These are phyloP conservation scores for Drosophila lutescens DNA, from an alignment of 2,888 invertebrate species.

Conservation along the genomic window DNA sequence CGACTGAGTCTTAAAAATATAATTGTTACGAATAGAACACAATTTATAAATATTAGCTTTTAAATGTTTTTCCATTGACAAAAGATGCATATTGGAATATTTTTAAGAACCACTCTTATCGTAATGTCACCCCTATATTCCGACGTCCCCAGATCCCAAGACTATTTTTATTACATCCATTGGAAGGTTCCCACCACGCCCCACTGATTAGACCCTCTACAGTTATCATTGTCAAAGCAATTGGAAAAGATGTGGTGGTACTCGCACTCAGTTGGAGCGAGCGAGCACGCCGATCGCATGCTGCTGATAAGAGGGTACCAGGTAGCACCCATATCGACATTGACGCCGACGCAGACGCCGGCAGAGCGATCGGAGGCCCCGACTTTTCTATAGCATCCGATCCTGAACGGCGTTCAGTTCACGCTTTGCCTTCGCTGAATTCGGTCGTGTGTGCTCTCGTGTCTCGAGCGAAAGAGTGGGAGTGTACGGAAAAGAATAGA, in stretches of 20 bases:
- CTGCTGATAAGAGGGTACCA: conserved; percentile 36
- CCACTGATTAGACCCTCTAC: conserved; percentile 14
- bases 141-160: neutral
- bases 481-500: neutral
- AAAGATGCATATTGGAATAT: neutral
- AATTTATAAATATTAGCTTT: neutral
- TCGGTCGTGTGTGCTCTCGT: conserved; percentile 65
- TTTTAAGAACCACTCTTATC: neutral
- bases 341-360: conserved; percentile 34
- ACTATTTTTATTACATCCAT: conserved; percentile 7
- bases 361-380: conserved; percentile 26
- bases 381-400: conserved; percentile 63
- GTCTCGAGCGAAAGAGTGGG: conserved; percentile 24
- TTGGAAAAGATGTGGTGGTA: conserved; percentile 4
- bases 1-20: neutral
- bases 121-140: neutral
- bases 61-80: too few relatives aligned
- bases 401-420: conserved; percentile 70
- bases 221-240: conserved; percentile 15
- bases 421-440: conserved; percentile 71
- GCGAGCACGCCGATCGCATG: conserved; percentile 21
- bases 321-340: conserved; percentile 36
- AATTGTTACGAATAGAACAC: too few relatives aligned
- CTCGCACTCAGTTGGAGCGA: conserved; percentile 13
- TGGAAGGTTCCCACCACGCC: conserved; percentile 11